phyloP scores from a whole-genome alignment of 2,797 vertebrate genomes.

The Lepidocolaptes lacrymiger region DNA sequence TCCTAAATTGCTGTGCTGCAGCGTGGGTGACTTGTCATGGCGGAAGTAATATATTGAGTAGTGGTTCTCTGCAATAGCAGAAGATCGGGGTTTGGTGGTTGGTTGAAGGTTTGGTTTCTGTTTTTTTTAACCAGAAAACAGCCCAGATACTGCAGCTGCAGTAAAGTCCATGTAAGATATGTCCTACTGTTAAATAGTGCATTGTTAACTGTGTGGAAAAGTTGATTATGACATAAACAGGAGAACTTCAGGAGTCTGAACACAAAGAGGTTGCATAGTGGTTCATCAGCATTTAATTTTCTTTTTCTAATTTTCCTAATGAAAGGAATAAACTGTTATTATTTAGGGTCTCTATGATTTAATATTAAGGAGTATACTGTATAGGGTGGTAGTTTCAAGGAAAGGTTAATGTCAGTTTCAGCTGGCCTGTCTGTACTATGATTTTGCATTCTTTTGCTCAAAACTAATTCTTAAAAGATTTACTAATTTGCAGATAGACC shows the following conservation, averaged over 20 bases:
- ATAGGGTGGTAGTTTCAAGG: neutral
- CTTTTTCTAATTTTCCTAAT: neutral
- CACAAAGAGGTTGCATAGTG: neutral
- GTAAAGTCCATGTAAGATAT: neutral
- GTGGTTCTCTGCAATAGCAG: neutral
- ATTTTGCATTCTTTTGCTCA: neutral
- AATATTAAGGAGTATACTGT: neutral
- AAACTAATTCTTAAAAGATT: neutral
- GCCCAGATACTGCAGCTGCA: neutral
- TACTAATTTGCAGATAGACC: neutral
- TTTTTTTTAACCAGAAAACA: neutral
- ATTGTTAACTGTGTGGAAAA: neutral
- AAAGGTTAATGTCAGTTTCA: neutral
- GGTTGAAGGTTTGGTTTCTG: neutral
- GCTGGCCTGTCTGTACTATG: neutral
- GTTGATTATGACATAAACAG: neutral
- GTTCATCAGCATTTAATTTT: neutral
- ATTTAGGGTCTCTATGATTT: neutral
- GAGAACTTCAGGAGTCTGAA: neutral
- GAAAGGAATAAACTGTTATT: neutral
- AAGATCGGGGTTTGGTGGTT: neutral
- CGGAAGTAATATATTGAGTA: neutral
- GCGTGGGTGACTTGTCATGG: neutral
- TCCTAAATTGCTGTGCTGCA: neutral
- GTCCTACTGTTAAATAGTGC: neutral